Conservation (phyloP, 2,888 invertebrate genomes). For the Anthophora plumipes region DNA sequence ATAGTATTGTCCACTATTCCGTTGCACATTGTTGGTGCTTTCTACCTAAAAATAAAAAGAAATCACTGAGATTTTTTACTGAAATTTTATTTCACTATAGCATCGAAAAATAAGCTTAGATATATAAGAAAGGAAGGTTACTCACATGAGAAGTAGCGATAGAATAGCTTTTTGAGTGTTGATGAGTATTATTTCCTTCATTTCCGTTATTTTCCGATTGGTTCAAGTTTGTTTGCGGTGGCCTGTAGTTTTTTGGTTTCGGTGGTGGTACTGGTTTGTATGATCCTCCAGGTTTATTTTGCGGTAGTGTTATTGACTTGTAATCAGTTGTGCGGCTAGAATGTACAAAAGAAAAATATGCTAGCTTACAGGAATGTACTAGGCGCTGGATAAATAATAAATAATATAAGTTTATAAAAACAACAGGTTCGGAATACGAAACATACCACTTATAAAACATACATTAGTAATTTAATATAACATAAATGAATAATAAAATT, state of each 20-base stretch:
- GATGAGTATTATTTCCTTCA: constrained; percentile 81
- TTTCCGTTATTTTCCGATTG: constrained; percentile 81
- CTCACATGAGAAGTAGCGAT: constrained; percentile 84
- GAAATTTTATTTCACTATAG: neutral
- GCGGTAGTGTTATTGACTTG: constrained; percentile 81
- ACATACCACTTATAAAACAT: neutral
- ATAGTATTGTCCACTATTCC: constrained; percentile 86
- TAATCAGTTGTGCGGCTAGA: constrained; percentile 82
- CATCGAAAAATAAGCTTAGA: neutral
- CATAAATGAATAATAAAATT: neutral
- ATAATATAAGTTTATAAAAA: neutral
- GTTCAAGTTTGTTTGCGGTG: constrained; percentile 86
- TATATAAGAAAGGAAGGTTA: neutral
- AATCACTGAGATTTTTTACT: constrained; percentile 5
- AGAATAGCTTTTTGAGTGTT: constrained; percentile 86
- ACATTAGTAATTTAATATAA: neutral
- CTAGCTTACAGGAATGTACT: constrained; percentile 75
- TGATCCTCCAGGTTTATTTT: constrained; percentile 82
- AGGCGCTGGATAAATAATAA: constrained; percentile 2
- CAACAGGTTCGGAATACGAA: neutral
- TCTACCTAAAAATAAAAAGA: constrained; percentile 79
- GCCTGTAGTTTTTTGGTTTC: constrained; percentile 96
- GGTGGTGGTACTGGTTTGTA: constrained; percentile 97
- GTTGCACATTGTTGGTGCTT: constrained; percentile 85
- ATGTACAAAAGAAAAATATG: constrained; percentile 70